These are phyloP conservation scores for Orchestia grillus DNA, from an alignment of 1,140 invertebrate genomes.

Conservation along the genomic window DNA sequence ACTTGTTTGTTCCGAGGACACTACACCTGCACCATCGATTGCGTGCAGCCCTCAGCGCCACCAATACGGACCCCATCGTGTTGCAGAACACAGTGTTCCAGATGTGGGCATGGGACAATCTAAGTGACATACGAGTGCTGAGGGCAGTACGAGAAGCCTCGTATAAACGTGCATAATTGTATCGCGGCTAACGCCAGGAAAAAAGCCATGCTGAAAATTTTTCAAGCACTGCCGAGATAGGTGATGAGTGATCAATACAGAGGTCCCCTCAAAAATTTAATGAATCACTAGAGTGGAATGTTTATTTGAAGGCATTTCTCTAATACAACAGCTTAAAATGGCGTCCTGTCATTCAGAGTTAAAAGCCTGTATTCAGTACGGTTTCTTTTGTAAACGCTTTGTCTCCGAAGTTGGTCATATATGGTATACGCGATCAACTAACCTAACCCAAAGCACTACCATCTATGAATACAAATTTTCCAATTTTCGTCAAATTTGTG, in stretches of 20 bases:
- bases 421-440: too few species aligned
- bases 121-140: background rate
- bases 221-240: background rate
- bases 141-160: background rate
- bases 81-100: background rate
- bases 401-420: too few species aligned
- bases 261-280: too few species aligned
- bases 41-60: background rate
- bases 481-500: too few species aligned
- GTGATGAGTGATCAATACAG: too few species aligned
- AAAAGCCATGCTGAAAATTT: background rate
- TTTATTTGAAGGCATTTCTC: too few species aligned
- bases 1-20: constrained; percentile 42
- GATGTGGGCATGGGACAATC: background rate
- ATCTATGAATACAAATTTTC: too few species aligned
- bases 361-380: background rate
- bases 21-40: constrained; percentile 20
- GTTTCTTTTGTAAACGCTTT: too few species aligned
- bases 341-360: too few species aligned
- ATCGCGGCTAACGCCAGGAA: background rate
- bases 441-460: too few species aligned
- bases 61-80: background rate
- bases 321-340: too few species aligned
- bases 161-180: background rate
- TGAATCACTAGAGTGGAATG: too few species aligned